Conservation (phyloP, 1,140 invertebrate genomes). For the Cataglyphis hispanica region DNA sequence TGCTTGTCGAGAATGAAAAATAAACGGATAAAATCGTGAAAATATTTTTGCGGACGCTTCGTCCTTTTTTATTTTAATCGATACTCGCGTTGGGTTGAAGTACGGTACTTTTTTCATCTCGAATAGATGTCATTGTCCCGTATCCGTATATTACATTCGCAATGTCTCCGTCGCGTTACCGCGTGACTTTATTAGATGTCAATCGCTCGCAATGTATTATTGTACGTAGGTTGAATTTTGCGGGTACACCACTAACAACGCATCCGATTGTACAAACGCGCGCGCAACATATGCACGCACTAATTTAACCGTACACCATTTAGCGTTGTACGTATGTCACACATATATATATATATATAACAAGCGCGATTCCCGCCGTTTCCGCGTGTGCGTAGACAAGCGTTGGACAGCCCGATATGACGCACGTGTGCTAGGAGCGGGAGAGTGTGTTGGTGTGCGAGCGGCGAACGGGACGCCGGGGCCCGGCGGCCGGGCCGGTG, state of each 20-base stretch:
- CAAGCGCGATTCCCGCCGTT: not conserved
- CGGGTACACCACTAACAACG: not conserved
- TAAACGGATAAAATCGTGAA: too few relatives aligned
- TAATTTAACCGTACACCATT: conserved; percentile 31
- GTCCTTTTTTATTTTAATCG: too few relatives aligned
- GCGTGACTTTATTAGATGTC: too few relatives aligned
- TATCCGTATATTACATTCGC: too few relatives aligned
- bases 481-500: conserved; percentile 62
- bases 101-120: too few relatives aligned
- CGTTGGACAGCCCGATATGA: not conserved
- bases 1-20: too few relatives aligned
- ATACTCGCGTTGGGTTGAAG: too few relatives aligned
- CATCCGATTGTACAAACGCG: not conserved
- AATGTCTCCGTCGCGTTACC: too few relatives aligned
- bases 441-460: conserved; percentile 35
- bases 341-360: too few relatives aligned
- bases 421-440: conserved; percentile 31
- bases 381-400: not conserved
- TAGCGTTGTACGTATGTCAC: not conserved
- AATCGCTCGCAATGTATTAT: not conserved
- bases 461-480: conserved; percentile 56
- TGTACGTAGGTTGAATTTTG: too few relatives aligned
- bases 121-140: too few relatives aligned
- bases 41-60: too few relatives aligned
- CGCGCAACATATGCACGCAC: not conserved